phyloP scores from a whole-genome alignment of 53 echinoderm and acorn worm genomes.

The Zoroaster sp. region DNA sequence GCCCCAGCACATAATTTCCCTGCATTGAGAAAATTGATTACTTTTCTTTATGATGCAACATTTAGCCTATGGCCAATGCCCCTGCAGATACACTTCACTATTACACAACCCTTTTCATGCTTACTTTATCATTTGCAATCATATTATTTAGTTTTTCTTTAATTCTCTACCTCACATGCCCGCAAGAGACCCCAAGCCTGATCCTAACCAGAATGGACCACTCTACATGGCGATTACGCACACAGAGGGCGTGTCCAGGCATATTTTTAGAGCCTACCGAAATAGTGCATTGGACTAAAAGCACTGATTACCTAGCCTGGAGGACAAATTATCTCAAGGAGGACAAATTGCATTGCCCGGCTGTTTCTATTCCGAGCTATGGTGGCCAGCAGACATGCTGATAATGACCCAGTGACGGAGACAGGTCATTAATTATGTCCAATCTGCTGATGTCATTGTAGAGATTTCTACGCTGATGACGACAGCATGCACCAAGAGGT shows the following conservation, averaged over 20 bases:
- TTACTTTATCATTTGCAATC: background rate
- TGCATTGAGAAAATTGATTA: background rate
- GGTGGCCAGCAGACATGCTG: conserved; percentile 27
- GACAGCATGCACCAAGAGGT: conserved; percentile 14
- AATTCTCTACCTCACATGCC: background rate
- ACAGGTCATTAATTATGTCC: conserved; percentile 60
- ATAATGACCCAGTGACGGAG: conserved; percentile 55
- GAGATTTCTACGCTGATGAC: conserved; percentile 43
- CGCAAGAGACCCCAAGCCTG: conserved; percentile 20
- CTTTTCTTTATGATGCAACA: background rate
- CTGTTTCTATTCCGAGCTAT: conserved; percentile 33
- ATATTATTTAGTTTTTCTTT: background rate
- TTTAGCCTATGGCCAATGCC: background rate
- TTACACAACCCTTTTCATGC: background rate
- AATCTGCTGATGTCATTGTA: conserved; percentile 50
- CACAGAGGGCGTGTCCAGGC: conserved; percentile 23
- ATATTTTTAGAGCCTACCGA: conserved; percentile 33
- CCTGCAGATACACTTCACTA: background rate
- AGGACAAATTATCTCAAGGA: conserved; percentile 35
- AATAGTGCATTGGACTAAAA: conserved; percentile 58
- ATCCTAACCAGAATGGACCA: conserved; percentile 12
- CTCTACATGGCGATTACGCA: conserved; percentile 35
- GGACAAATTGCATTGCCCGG: conserved; percentile 25
- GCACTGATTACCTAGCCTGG: conserved; percentile 42
- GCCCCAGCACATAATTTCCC: background rate